Percentiles rank a stretch among this genome's conserved stretches.
phyloP scores from a whole-genome alignment of 2,797 vertebrate species.

The Lemur catta region DNA sequence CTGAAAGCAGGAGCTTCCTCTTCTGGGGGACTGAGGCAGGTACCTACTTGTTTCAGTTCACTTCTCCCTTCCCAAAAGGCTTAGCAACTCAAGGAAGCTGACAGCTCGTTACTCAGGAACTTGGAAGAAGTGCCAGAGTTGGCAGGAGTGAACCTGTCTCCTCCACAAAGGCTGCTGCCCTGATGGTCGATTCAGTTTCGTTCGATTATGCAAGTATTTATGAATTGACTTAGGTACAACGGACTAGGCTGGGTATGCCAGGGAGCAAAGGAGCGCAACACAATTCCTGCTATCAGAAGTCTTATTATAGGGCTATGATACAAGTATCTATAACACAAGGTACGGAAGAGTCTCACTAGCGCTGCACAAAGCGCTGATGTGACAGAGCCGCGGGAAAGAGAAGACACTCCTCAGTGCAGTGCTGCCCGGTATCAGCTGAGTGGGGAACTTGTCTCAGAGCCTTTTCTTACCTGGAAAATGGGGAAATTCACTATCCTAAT shows the following conservation, averaged over 20 bases:
- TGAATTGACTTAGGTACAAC: background rate
- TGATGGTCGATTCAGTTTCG: background rate
- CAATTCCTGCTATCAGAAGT: background rate
- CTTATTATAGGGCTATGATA: background rate
- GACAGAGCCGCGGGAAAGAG: background rate
- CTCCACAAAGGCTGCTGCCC: background rate
- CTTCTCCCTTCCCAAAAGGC: constrained; percentile 53
- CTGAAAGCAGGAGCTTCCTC: constrained; percentile 54
- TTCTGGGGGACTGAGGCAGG: background rate
- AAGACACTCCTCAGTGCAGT: background rate
- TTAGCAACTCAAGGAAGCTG: constrained; percentile 30
- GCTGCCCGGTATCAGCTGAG: background rate
- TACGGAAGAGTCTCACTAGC: background rate
- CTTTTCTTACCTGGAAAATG: background rate
- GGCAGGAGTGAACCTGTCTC: constrained; percentile 48
- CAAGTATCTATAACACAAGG: background rate
- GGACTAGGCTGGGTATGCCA: background rate
- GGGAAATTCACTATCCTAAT: background rate
- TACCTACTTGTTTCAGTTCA: constrained; percentile 43
- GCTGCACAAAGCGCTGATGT: background rate
- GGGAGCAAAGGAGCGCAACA: background rate
- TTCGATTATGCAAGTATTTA: background rate
- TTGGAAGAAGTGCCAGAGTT: constrained; percentile 26
- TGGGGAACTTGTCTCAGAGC: background rate
- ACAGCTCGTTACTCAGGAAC: constrained; percentile 61